Evolutionary conservation across 2,888 invertebrate species (phyloP).

Genomic region (Leuctra nigra): DNA sequence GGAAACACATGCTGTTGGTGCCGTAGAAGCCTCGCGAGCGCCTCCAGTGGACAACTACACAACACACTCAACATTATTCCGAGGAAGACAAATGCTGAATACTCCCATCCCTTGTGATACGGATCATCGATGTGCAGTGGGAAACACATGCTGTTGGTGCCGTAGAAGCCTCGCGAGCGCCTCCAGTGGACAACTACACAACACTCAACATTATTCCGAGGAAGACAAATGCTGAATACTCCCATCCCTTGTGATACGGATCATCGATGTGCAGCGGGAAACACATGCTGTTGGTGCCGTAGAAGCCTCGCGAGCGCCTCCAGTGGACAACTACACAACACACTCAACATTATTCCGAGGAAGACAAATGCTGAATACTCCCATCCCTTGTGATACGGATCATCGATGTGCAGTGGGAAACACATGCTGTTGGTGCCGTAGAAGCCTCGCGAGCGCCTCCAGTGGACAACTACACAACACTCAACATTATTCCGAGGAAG

Average conservation of each 20-base stretch:
- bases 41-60: conserved; percentile 52
- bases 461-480: conserved; percentile 52
- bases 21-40: conserved; percentile 57
- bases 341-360: too few species aligned
- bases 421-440: conserved; percentile 63
- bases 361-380: conserved; percentile 64
- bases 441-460: conserved; percentile 52
- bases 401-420: too few species aligned
- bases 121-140: too few species aligned
- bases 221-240: conserved; percentile 65
- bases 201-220: too few species aligned
- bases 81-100: conserved; percentile 64
- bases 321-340: conserved; percentile 53
- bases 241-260: conserved; percentile 67
- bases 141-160: conserved; percentile 60
- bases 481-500: too few species aligned
- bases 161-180: conserved; percentile 55
- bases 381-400: conserved; percentile 65
- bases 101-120: conserved; percentile 66
- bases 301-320: conserved; percentile 53
- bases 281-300: conserved; percentile 61
- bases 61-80: too few species aligned
- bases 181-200: conserved; percentile 53
- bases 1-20: conserved; percentile 60
- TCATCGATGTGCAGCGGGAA: too few species aligned